These are phyloP conservation scores for Microtus montanus DNA, from an alignment of 2,113 vertebrate species.

Conservation along the genomic window DNA sequence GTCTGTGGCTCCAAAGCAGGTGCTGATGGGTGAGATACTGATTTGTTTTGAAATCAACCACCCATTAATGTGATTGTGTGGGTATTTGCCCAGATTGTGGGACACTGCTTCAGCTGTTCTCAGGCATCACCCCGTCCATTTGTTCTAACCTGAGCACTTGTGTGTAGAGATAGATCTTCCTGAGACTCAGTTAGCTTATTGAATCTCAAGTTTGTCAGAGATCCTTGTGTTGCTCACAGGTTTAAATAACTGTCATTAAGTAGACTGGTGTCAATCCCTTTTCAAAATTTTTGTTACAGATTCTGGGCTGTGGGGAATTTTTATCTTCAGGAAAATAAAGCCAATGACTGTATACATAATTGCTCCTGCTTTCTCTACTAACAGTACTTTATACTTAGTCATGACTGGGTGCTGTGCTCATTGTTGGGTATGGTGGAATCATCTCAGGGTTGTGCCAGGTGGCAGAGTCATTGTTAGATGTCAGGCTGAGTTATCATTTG, in stretches of 20 bases:
- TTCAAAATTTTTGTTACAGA: background rate
- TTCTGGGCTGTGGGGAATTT: background rate
- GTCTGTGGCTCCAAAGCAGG: constrained; percentile 84
- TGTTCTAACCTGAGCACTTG: constrained; percentile 76
- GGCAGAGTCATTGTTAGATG: background rate
- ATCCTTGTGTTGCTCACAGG: background rate
- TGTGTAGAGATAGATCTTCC: background rate
- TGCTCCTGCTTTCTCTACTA: background rate
- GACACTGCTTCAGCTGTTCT: constrained; percentile 86
- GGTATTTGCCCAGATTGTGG: constrained; percentile 89
- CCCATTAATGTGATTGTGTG: constrained; percentile 88
- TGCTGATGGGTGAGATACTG: constrained; percentile 86
- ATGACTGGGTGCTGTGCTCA: background rate
- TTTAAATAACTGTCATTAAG: background rate
- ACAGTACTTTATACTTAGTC: background rate
- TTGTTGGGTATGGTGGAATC: background rate
- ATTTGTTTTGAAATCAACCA: constrained; percentile 88
- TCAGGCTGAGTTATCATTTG: background rate
- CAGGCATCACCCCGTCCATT: constrained; percentile 81
- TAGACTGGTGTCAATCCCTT: background rate
- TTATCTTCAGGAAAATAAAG: background rate
- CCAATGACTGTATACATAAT: background rate
- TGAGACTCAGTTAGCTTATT: background rate
- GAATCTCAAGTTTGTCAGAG: background rate
- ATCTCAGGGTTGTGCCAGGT: background rate